Conservation (phyloP, 2,888 invertebrate species). For the Ectemnius continuus region DNA sequence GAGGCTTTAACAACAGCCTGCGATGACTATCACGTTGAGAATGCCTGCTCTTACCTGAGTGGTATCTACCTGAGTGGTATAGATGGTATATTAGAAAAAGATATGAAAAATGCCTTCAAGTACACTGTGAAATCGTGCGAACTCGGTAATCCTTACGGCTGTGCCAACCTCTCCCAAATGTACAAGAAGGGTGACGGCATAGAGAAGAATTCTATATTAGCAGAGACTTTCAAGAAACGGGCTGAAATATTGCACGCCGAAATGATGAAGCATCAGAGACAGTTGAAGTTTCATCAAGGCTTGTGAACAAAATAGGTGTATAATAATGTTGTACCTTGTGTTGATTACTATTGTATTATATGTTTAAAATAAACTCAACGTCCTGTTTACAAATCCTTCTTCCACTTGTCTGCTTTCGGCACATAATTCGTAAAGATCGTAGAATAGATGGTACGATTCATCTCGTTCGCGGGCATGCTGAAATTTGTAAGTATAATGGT, state of each 20-base stretch:
- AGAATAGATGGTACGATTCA: too few species aligned
- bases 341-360: too few species aligned
- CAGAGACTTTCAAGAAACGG: conserved; percentile 85
- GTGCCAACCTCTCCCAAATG: conserved; percentile 94
- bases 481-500: not conserved
- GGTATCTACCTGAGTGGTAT: conserved; percentile 88
- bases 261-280: conserved; percentile 77
- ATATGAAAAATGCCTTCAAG: conserved; percentile 88
- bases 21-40: conserved; percentile 78
- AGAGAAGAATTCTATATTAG: conserved; percentile 84
- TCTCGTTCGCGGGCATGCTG: too few species aligned
- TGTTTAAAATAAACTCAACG: too few species aligned
- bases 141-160: conserved; percentile 90
- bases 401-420: too few species aligned
- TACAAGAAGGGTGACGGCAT: conserved; percentile 91
- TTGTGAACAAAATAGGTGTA: not conserved
- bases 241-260: conserved; percentile 87
- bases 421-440: too few species aligned
- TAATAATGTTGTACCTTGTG: too few species aligned
- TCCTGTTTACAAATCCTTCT: too few species aligned
- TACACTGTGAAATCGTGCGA: conserved; percentile 90
- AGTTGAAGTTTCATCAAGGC: conserved; percentile 79
- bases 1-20: conserved; percentile 80
- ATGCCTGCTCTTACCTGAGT: conserved; percentile 89
- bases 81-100: too few species aligned